These are phyloP conservation scores for Ancistrus triradiatus DNA, from an alignment of 2,113 vertebrate species.

Conservation along the genomic window DNA sequence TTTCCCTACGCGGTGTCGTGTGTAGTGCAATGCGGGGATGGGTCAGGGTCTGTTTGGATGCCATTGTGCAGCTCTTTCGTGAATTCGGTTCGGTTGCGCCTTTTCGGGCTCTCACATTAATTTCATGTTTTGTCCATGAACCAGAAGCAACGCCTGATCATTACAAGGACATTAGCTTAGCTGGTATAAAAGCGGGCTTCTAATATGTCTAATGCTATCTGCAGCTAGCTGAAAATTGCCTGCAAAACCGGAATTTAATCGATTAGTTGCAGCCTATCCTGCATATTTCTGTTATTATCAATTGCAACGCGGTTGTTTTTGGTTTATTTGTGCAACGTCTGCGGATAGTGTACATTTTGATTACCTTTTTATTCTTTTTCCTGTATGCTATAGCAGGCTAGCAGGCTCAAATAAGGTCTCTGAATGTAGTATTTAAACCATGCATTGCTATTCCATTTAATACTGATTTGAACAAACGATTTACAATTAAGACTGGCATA, in stretches of 20 bases:
- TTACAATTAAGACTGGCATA: neutral
- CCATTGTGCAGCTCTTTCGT: slow-evolving; percentile 20
- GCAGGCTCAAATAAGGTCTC: slow-evolving; percentile 2
- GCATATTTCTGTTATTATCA: neutral
- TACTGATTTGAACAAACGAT: neutral
- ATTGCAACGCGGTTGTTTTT: neutral
- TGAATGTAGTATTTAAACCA: neutral
- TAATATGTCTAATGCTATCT: slow-evolving; percentile 4
- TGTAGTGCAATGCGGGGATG: neutral
- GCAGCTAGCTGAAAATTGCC: slow-evolving; percentile 38
- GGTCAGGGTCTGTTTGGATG: neutral
- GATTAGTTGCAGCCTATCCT: neutral
- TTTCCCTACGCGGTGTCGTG: slow-evolving; percentile 7
- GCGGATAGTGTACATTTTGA: neutral
- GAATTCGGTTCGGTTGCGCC: neutral
- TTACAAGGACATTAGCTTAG: slow-evolving; percentile 35
- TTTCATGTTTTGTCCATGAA: too few species aligned
- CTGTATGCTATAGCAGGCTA: slow-evolving; percentile 11
- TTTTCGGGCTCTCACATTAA: neutral
- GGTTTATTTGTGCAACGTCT: neutral
- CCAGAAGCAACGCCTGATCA: too few species aligned
- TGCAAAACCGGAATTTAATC: neutral
- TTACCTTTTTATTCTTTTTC: neutral
- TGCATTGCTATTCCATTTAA: neutral
- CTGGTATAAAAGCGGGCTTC: slow-evolving; percentile 5